Evolutionary conservation across 2,888 invertebrate genomes (phyloP), one percentile per base, ranked within the genome.

Genomic region (Acanthococcus lagerstroemiae): DNA sequence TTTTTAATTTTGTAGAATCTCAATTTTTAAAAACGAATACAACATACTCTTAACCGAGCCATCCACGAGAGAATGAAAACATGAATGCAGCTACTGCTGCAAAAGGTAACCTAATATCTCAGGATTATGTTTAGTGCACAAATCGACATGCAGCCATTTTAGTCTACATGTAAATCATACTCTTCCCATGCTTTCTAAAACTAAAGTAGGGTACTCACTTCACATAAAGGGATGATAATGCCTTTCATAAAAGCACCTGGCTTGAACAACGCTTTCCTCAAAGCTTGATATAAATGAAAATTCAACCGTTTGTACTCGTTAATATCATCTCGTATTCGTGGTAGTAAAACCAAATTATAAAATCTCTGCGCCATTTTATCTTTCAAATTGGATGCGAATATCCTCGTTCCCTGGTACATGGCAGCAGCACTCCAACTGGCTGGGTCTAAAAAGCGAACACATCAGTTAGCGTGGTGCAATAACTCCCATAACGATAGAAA

Each of bases 221-320:
- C 82, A 74, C 83, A 83, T 15, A 84, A 73, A 15, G 84, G 84
- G 27, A 85, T 73, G 15, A 85, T 75, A 68, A 85, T 77, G 69
- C 84, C 99, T 79, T 97, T 99, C 90, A 97, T 96, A 73, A 99
- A 99, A 48, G 92, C 97, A 22, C 90, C 94, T 48, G 97, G 96
- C 76, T 99, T 99, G 77, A 91, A 99, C 1, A 99, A 80, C 0
- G 97, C 83, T 77, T 96, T 95, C 69, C 87, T 82, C 55, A 99
- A 75, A 0, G 97, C 94, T 78, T 94, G 92, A 76, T 95, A 99
- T 26, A 99, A 79, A 77, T 99, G 97, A 75, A 93, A 93, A 78
- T 99, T 99, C 1, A 99, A 79, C 74, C 90, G 83, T 77, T 96
- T 96, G 75, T 89, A 97, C 77, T 96, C 95, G 6, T 86, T 85